Conservation (phyloP, 2,113 vertebrate species). For the Hypocryptadius cinnamomeus region DNA sequence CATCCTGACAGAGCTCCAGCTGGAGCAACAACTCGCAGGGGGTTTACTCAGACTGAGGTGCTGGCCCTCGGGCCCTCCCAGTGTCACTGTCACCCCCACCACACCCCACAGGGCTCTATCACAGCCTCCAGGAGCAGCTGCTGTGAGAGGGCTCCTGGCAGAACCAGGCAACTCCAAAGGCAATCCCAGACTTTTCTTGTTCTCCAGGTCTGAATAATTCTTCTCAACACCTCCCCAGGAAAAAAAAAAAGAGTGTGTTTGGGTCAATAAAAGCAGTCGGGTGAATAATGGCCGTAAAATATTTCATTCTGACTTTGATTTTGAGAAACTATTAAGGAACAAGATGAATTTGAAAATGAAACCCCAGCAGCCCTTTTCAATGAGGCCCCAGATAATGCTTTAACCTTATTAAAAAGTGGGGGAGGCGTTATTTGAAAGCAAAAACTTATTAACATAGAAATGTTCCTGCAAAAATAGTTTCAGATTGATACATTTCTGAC, state of each 20-base stretch:
- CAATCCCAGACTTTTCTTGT: background rate
- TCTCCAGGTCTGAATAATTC: background rate
- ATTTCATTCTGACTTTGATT: background rate
- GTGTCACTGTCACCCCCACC: background rate
- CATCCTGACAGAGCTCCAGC: background rate
- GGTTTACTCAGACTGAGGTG: fast-evolving
- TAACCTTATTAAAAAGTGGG: background rate
- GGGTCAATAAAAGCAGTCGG: background rate
- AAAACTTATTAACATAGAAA: constrained; percentile 21
- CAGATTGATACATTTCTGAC: background rate
- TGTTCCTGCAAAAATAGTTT: background rate
- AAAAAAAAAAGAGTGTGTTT: background rate
- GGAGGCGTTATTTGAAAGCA: background rate
- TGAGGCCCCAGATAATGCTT: background rate
- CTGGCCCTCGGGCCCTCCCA: fast-evolving
- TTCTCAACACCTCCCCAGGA: background rate
- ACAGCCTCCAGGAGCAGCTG: background rate
- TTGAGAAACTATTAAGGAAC: background rate
- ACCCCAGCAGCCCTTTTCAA: background rate
- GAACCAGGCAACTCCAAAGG: background rate
- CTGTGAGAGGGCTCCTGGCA: background rate
- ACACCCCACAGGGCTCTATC: background rate
- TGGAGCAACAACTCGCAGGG: background rate
- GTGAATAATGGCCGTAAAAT: background rate
- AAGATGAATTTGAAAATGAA: background rate